phyloP scores from a whole-genome alignment of 2,797 vertebrate genomes.

The Ispidina picta region DNA sequence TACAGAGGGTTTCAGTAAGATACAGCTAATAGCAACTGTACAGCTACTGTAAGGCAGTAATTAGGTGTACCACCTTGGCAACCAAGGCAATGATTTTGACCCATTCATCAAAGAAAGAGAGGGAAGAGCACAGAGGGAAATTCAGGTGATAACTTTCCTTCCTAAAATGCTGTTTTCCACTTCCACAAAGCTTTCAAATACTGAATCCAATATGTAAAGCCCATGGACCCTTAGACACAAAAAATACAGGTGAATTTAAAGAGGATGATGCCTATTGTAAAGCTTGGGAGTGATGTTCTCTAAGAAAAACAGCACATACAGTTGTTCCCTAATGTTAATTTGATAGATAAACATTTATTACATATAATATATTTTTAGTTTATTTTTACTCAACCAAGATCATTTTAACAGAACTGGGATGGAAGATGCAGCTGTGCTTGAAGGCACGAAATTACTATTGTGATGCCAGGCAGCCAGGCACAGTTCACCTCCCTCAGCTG shows the following conservation, averaged over 20 bases:
- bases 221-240: neutral
- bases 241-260: neutral
- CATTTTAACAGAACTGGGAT: neutral
- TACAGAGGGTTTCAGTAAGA: rapidly evolving
- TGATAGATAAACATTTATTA: neutral
- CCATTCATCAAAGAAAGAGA: neutral
- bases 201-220: neutral
- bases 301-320: too few species aligned
- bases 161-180: neutral
- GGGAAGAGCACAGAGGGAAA: neutral
- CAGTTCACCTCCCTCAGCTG: neutral
- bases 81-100: neutral
- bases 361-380: neutral
- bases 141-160: neutral
- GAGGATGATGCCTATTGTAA: neutral
- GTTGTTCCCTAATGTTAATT: neutral
- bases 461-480: neutral
- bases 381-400: neutral
- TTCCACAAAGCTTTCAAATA: neutral
- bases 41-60: neutral
- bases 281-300: neutral
- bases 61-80: neutral
- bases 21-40: neutral
- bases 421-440: neutral
- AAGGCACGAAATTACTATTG: neutral